phyloP scores from a whole-genome alignment of 2,888 invertebrate genomes.

The Thymelicus lineola region DNA sequence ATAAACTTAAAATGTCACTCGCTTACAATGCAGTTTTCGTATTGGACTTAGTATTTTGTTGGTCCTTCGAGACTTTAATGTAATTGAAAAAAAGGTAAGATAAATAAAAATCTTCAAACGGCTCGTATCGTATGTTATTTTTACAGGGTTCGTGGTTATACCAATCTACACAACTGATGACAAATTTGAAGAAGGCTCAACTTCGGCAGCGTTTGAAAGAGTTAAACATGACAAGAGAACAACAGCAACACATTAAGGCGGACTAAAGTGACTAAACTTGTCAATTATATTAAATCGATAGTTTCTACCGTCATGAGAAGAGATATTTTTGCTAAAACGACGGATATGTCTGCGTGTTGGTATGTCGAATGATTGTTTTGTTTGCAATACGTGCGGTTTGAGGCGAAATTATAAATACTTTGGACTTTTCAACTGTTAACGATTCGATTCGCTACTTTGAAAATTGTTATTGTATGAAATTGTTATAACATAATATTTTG shows the following conservation, averaged over 20 bases:
- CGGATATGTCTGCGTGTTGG: slow-evolving; percentile 12
- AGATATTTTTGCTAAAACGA: slow-evolving; percentile 32
- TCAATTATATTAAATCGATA: slow-evolving; percentile 39
- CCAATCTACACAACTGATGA: slow-evolving; percentile 95
- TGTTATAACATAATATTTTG: too few relatives aligned
- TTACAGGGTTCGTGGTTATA: slow-evolving; percentile 95
- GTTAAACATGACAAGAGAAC: slow-evolving; percentile 73
- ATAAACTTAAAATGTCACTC: too few relatives aligned
- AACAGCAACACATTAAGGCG: slow-evolving; percentile 63
- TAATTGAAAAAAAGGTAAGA: too few relatives aligned
- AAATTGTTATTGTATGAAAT: too few relatives aligned
- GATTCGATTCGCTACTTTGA: too few relatives aligned
- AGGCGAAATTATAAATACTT: background rate
- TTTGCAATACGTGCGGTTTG: slow-evolving; percentile 10
- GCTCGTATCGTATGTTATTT: slow-evolving; percentile 47
- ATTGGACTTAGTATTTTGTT: too few relatives aligned
- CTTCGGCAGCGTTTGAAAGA: slow-evolving; percentile 88
- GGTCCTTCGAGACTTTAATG: too few relatives aligned
- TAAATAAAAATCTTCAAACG: background rate
- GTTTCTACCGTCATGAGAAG: slow-evolving; percentile 36
- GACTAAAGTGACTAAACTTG: slow-evolving; percentile 54
- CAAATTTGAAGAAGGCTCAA: slow-evolving; percentile 92
- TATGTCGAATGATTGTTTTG: slow-evolving; percentile 13
- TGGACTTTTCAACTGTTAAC: background rate
- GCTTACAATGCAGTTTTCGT: too few relatives aligned